Evolutionary conservation across 1,140 invertebrate species (phyloP).

Genomic region (Drosophila erecta): DNA sequence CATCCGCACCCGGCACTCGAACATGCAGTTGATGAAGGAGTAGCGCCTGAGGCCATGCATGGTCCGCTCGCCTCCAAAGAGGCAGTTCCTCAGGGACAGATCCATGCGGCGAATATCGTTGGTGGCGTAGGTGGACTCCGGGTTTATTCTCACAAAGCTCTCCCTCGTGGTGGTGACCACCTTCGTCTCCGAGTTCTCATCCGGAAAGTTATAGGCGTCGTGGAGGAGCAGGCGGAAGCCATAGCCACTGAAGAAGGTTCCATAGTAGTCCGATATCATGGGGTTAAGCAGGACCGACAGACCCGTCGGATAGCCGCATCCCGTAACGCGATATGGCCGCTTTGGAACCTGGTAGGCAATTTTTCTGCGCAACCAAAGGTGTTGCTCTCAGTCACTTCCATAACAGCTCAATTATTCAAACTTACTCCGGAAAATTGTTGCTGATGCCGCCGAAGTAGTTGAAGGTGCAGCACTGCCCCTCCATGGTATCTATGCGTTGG

Average conservation of each 20-base stretch:
- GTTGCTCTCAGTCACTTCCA: not conserved
- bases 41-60: constrained; percentile 85
- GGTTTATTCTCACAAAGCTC: constrained; percentile 87
- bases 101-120: constrained; percentile 85
- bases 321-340: constrained; percentile 86
- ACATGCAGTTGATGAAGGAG: constrained; percentile 88
- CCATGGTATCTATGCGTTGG: constrained; percentile 85
- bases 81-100: constrained; percentile 85
- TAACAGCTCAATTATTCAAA: not conserved
- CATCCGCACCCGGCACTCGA: constrained; percentile 85
- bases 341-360: constrained; percentile 79
- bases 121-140: constrained; percentile 87
- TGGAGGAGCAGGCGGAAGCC: constrained; percentile 86
- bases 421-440: constrained; percentile 81
- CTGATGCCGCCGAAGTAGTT: constrained; percentile 86
- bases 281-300: constrained; percentile 86
- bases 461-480: constrained; percentile 88
- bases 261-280: constrained; percentile 85
- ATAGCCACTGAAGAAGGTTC: constrained; percentile 79
- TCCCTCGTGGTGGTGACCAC: constrained; percentile 86
- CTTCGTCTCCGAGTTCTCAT: constrained; percentile 86
- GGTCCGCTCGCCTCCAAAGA: constrained; percentile 86
- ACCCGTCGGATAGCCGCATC: constrained; percentile 88
- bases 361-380: constrained; percentile 46
- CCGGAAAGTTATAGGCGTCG: constrained; percentile 87